Conservation (phyloP, 2,888 invertebrate species). For the Lasioglossum oenotherae region DNA sequence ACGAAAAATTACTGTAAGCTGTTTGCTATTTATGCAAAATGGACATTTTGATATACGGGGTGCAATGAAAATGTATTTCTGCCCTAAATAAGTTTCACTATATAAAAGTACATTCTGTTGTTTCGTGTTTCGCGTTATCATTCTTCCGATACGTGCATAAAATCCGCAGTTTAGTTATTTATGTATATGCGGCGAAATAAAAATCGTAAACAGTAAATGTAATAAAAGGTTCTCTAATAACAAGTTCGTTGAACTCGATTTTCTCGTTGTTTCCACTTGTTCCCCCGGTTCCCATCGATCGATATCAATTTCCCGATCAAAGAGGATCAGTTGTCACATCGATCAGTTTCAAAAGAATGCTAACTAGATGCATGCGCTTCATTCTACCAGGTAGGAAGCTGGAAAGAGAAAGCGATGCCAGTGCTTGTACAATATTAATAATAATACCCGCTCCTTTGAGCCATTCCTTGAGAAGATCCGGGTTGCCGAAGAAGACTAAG, state of each 20-base stretch:
- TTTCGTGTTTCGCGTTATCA: too few relatives aligned
- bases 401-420: conserved; percentile 39
- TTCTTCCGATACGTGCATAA: too few relatives aligned
- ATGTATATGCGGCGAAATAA: not conserved
- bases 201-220: not conserved
- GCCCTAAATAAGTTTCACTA: too few relatives aligned
- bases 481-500: conserved; percentile 82
- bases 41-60: too few relatives aligned
- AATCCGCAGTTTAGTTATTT: too few relatives aligned
- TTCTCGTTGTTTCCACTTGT: not conserved
- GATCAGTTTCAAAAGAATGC: conserved; percentile 30
- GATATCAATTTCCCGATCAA: conserved; percentile 25
- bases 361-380: conserved; percentile 23
- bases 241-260: not conserved
- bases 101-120: too few relatives aligned
- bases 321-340: conserved; percentile 6
- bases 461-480: conserved; percentile 82
- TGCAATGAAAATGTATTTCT: too few relatives aligned
- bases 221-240: not conserved
- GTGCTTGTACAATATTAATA: conserved; percentile 51
- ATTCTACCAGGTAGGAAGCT: conserved; percentile 48
- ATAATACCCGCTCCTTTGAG: conserved; percentile 82
- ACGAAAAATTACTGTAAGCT: not conserved
- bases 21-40: not conserved
- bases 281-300: not conserved